Base-by-base conservation (phyloP, 2,797 vertebrate species). In the Carcharodon carcharias region DNA sequence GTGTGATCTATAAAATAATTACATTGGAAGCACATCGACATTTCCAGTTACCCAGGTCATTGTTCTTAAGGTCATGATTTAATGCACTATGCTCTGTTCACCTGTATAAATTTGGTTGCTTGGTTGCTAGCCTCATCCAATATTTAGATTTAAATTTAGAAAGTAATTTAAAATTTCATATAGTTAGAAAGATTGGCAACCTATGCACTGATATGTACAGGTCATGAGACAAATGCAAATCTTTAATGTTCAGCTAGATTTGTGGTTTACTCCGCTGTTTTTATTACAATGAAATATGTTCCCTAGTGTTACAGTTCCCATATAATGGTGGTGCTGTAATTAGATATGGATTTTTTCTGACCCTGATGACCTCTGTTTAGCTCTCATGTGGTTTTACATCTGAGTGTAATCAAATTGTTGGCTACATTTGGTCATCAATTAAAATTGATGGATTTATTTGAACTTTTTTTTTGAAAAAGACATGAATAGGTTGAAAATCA, bases 311-410 rank as follows among this genome's bases (percentile, higher is more conserved):
- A 56, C 54, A n/a, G 94, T 45, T 73, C 54, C 77, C 69, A n/a
- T n/a, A 56, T 56, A 95, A 35, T 95, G n/a, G 91, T 40, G 18
- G n/a, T 65, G 2, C 61, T 65, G 45, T 95, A 95, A 95, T 95
- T 95, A 71, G 69, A 95, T 73, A 95, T 95, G 94, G 94, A 95
- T 95, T 95, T 92, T 73, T 95, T 45, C 28, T 73, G 67, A 93
- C 91, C 91, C 89, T 93, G 91, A 93, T 63, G 40, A 93, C 91
- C 45, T 93, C 61, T 65, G 65, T 45, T 50, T 67, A n/a, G 61
- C 63, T 65, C 8, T 67, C 61, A 12, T 93, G 91, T 67, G 91
- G 63, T 67, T 67, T 93, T n/a, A 40, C n/a, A 45, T 67, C 91
- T 45, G 63, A 93, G 91, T 67, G 18, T 65, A 12, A 40, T 93